Evolutionary conservation across 2,797 vertebrate genomes (phyloP), one percentile per base, ranked within the genome.

Genomic region (Microcaecilia unicolor): DNA sequence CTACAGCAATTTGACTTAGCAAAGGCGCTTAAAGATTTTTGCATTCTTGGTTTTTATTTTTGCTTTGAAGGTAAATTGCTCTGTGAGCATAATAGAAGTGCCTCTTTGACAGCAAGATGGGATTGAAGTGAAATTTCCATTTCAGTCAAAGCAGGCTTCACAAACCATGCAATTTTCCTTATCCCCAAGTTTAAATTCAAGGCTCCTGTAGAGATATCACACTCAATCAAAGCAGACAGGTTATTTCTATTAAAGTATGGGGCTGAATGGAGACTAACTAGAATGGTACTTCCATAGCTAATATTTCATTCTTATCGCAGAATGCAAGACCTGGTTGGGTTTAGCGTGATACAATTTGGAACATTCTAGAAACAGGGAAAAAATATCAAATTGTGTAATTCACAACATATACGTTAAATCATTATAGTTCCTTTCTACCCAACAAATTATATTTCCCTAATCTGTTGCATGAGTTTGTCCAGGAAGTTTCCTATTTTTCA

Each of bases 231-330:
- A 74, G 46, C 19, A 4, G 58, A 65, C 72, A 78, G 68, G 46
- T 67, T 75, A 77, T 75, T 81, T 67, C 64, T 72, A 68, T 73
- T 72, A 71, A 79, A 71, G 63, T 73, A 76, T 70, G 55, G 42
- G 41, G 53, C 48, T 70, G 61, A 73, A 76, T 46, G 43, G 55
- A 76, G 61, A 71, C 67, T 77, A 81, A 81, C 59, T 63, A 61
- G 35, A 71, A 72, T 58, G 47, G 33, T 39, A 12, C 58, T 61
- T 55, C 35, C 51, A 51, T 50, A 62, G 61, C 66, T 69, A 67
- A 65, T 76, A 67, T 70, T 69, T 72, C 66, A 70, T 64, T 56
- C 30, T 25, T 14, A 17, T 31, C 45, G 20, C 56, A 55, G 52
- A 55, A 65, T 44, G 41, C 15, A 35, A 41, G 48, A 51, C 34